A percentile compares a stretch with the other conserved stretches of the same genome.
phyloP scores from a whole-genome alignment of 1,140 invertebrate genomes.

The Formica selysi region DNA sequence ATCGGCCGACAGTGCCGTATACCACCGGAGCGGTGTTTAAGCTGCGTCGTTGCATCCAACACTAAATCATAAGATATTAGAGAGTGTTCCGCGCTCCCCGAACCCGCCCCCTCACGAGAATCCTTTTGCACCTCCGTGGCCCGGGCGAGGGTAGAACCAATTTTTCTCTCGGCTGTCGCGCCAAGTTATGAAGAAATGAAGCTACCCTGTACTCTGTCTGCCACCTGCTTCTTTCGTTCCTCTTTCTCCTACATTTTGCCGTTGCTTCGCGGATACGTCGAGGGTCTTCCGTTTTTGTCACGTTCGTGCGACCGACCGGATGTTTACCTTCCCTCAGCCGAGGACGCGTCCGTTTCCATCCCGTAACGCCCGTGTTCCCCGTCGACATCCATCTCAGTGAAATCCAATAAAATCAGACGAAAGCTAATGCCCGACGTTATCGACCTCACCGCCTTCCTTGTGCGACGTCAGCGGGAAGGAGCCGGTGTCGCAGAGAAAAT shows the following conservation, averaged over 20 bases:
- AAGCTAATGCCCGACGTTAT: constrained; percentile 36
- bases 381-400: constrained; percentile 28
- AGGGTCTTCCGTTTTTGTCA: constrained; percentile 55
- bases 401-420: constrained; percentile 57
- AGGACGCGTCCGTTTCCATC: constrained; percentile 16
- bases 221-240: constrained; percentile 66
- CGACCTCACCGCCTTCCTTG: constrained; percentile 21
- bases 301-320: constrained; percentile 58
- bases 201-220: constrained; percentile 72
- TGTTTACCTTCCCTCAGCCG: constrained; percentile 39
- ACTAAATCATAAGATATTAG: constrained; percentile 86
- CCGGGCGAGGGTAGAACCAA: constrained; percentile 78
- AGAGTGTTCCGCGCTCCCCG: constrained; percentile 67
- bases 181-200: constrained; percentile 83
- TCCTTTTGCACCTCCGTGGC: constrained; percentile 74
- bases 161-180: constrained; percentile 83
- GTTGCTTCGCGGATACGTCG: constrained; percentile 59
- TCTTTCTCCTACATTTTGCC: constrained; percentile 36
- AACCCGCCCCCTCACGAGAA: constrained; percentile 58
- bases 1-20: constrained; percentile 75
- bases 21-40: constrained; percentile 76
- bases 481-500: constrained; percentile 26
- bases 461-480: constrained; percentile 45
- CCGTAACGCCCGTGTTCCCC: constrained; percentile 3
- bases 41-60: constrained; percentile 80